phyloP scores from a whole-genome alignment of 2,113 vertebrate genomes.

The Mixornis gularis region DNA sequence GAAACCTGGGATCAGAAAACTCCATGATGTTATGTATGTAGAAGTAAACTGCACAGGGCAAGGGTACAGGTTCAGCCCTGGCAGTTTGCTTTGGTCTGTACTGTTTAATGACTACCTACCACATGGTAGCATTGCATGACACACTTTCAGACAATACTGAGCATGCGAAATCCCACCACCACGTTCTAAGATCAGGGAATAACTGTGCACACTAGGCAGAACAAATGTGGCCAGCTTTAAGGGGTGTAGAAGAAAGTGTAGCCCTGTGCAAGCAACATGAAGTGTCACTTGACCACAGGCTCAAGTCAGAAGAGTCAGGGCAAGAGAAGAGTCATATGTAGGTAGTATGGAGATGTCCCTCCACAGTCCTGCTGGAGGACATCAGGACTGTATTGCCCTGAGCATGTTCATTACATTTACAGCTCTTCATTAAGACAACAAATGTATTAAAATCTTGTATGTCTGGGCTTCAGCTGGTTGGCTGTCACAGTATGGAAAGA shows the following conservation, averaged over 20 bases:
- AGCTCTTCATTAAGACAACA: slow-evolving; percentile 2
- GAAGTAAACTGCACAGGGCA: neutral
- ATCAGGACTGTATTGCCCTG: neutral
- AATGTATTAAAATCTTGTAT: neutral
- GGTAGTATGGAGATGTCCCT: neutral
- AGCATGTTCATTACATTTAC: neutral
- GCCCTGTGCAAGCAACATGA: neutral
- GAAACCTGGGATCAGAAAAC: neutral
- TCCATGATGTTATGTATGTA: accelerated
- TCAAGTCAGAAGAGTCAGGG: neutral
- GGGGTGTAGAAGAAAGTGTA: accelerated
- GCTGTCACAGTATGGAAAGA: neutral
- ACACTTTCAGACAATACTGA: neutral
- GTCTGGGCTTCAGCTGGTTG: slow-evolving; percentile 2
- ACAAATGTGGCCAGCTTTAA: neutral
- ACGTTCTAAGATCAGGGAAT: neutral
- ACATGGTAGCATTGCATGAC: neutral
- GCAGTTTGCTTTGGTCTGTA: neutral
- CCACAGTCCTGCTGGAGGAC: neutral
- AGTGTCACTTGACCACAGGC: too few species aligned
- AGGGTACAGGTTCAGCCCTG: neutral
- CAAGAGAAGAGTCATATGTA: neutral
- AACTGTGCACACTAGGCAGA: neutral
- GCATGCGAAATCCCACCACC: neutral
- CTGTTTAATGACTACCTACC: neutral